phyloP scores from a whole-genome alignment of 2,113 vertebrate genomes.

The Panthera tigris region DNA sequence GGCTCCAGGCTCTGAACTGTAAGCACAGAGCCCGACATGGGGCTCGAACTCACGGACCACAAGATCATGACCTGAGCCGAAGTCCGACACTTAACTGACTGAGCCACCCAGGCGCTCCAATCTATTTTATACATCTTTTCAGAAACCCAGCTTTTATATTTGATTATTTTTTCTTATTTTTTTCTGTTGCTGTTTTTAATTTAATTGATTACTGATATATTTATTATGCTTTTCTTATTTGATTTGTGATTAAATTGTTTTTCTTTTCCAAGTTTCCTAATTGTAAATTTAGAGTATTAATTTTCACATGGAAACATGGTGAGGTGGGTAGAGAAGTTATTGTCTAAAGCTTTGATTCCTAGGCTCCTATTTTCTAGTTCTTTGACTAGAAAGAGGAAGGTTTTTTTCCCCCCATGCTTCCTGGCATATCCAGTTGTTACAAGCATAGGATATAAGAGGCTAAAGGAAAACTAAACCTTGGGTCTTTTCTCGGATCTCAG shows the following conservation, averaged over 20 bases:
- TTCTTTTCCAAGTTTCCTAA: not conserved
- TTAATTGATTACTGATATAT: not conserved
- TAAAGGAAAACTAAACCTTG: not conserved
- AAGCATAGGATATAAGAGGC: not conserved
- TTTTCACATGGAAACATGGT: not conserved
- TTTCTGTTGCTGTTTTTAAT: not conserved
- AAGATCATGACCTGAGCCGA: no score
- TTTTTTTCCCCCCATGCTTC: rapidly evolving
- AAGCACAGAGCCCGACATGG: no score
- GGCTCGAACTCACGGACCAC: no score
- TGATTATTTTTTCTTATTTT: not conserved
- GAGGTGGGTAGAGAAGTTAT: not conserved
- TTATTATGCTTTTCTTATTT: not conserved
- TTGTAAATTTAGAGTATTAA: not conserved
- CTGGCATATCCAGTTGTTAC: no score
- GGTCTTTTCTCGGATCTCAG: not conserved
- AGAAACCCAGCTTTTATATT: not conserved
- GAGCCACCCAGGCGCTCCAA: no score
- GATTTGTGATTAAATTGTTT: not conserved
- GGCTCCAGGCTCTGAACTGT: no score
- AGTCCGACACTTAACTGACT: no score
- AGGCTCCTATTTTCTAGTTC: not conserved
- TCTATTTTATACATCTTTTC: not conserved
- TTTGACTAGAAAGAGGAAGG: not conserved
- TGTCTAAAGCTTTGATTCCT: not conserved